Conservation (phyloP, 2,797 vertebrate genomes). For the Leptoclinus maculatus region DNA sequence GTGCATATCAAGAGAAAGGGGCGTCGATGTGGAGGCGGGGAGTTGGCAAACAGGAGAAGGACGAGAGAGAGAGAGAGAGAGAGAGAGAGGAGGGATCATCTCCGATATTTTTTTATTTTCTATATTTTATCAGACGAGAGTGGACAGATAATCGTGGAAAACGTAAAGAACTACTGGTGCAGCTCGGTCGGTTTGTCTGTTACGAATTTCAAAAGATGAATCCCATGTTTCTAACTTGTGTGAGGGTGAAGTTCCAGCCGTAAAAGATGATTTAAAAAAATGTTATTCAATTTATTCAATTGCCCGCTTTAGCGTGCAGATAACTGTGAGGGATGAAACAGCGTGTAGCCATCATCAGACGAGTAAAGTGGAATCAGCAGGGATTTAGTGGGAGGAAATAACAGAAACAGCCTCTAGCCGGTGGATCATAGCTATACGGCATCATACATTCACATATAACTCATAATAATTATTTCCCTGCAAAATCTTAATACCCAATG, state of each 20-base stretch:
- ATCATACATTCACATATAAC: background rate
- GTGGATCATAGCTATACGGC: background rate
- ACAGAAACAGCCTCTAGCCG: background rate
- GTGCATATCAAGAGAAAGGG: background rate
- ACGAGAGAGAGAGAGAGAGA: background rate
- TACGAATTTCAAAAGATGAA: background rate
- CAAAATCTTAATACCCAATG: background rate
- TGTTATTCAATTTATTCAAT: background rate
- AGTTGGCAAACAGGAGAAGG: background rate
- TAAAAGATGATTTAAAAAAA: background rate
- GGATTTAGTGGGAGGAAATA: background rate
- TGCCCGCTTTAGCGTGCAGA: background rate
- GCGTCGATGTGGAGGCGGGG: background rate
- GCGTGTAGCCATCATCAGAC: background rate
- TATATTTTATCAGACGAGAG: background rate
- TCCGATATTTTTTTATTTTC: no score
- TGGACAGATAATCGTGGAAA: background rate
- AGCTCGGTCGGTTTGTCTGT: background rate
- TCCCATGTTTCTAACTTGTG: background rate
- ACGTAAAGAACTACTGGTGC: background rate
- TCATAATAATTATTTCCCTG: background rate
- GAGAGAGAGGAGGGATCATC: no score
- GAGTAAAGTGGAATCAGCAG: background rate
- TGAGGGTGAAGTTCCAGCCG: background rate
- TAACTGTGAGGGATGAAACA: background rate